phyloP scores from a whole-genome alignment of 2,797 vertebrate species.

The Platalea minor region DNA sequence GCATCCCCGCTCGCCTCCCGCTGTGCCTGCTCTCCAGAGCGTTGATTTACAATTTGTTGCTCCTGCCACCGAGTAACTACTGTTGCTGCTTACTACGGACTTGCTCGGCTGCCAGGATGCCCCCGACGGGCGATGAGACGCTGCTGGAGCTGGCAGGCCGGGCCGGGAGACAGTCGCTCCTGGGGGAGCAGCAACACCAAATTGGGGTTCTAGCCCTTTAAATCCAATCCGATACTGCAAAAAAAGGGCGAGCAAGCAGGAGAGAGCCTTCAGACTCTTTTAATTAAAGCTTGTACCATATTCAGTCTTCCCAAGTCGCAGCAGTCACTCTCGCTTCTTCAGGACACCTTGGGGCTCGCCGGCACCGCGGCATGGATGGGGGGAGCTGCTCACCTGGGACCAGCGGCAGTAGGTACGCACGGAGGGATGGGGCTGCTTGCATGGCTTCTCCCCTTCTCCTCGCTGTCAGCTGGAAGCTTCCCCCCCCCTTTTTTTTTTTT shows the following conservation, averaged over 20 bases:
- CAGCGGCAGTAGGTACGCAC: slow-evolving; percentile 66
- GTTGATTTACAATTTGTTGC: neutral
- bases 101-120: neutral
- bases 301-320: slow-evolving; percentile 63
- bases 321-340: slow-evolving; percentile 53
- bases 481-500: neutral
- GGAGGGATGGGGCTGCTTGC: slow-evolving; percentile 56
- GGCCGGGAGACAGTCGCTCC: neutral
- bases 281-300: slow-evolving; percentile 74
- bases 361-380: slow-evolving; percentile 59
- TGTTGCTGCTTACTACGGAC: neutral
- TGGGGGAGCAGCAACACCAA: slow-evolving; percentile 28
- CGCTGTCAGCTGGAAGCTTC: neutral
- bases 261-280: slow-evolving; percentile 74
- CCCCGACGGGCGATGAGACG: neutral
- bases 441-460: slow-evolving; percentile 57
- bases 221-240: slow-evolving; percentile 74
- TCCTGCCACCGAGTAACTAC: neutral
- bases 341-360: slow-evolving; percentile 39
- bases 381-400: slow-evolving; percentile 50
- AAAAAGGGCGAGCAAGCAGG: slow-evolving; percentile 54
- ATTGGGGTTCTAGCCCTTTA: slow-evolving; percentile 79
- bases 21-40: neutral
- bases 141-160: neutral
- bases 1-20: neutral